Base-by-base conservation (phyloP, 2,113 vertebrate species). In the Pollimyrus isidori region DNA sequence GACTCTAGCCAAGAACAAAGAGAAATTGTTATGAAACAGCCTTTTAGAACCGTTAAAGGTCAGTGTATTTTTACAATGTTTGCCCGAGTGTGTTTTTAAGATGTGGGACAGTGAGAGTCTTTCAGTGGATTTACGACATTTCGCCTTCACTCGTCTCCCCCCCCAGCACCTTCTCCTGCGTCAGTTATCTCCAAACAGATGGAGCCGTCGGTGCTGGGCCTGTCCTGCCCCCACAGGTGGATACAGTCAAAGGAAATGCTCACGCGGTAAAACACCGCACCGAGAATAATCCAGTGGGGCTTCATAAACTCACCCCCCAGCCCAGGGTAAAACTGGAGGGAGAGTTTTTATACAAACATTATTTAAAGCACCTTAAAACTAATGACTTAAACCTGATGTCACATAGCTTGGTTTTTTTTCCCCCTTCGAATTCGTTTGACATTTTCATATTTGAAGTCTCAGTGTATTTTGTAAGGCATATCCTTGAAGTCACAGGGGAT, bases 1-100 rank as follows among this genome's bases (percentile, higher is more conserved):
- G 94, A 95, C 95, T 95, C 94, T 95, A 94, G 97, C 95, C 94
- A 94, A 95, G 95, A 96, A 97, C 95, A 97, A 98, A 98, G 96
- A 95, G 93, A 96, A 95, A 97, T 95, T 96, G 96, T 96, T 96
- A 97, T 95, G 94, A 96, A 96, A 94, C 93, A 95, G 95, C 94
- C 94, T 97, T 96, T 96, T 95, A 97, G 96, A 95, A 94, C 93
- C 86, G 94, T 96, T 95, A 96, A 96, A 96, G 97, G 96, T 97
- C 96, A 95, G 93, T 94, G 94, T 35, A 56, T 48, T 73, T 39
- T 73, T 87, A n/a, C 95, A 95, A 95, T 95, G 96, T 96, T 95
- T 96, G 93, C 95, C 94, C 93, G 95, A 92, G 19, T 87, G 53
- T 21, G 52, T 58, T 49, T 83, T 42, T 50, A 90, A 94, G 94